Conservation (phyloP, 2,797 vertebrate genomes). For the Cygnus olor region DNA sequence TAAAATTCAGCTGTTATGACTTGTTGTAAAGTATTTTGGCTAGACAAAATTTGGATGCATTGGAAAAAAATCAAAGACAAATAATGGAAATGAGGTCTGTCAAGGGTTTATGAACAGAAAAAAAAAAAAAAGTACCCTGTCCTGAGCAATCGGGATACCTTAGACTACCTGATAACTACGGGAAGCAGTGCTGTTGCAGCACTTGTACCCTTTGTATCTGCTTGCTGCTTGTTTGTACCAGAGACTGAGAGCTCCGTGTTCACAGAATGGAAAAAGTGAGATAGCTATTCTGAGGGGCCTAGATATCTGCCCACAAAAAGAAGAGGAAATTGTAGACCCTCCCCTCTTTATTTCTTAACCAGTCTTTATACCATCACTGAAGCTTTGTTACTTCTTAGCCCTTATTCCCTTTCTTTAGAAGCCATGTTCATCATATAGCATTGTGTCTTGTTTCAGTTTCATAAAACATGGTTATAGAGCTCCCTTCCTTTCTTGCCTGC, state of each 20-base stretch:
- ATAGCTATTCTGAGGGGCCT: not conserved
- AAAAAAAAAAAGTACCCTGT: accelerated
- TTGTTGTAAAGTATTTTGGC: not conserved
- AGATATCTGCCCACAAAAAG: not conserved
- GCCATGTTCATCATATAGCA: accelerated
- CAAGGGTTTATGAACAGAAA: not conserved
- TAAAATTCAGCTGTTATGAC: not conserved
- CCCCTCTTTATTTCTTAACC: not conserved
- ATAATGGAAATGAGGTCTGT: not conserved
- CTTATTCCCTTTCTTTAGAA: not conserved
- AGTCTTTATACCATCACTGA: not conserved
- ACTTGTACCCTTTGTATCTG: accelerated
- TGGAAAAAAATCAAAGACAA: not conserved
- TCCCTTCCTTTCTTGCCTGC: not conserved
- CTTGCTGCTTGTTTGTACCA: not conserved
- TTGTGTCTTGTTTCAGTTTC: not conserved
- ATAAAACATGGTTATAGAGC: not conserved
- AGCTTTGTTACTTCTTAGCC: not conserved
- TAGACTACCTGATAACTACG: not conserved
- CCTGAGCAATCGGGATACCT: not conserved
- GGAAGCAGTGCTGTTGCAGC: accelerated
- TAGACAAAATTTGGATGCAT: not conserved
- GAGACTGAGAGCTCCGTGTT: not conserved
- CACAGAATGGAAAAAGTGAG: not conserved
- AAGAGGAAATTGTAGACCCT: not conserved